phyloP scores from a whole-genome alignment of 2,113 vertebrate species.

The Tragelaphus strepsiceros region DNA sequence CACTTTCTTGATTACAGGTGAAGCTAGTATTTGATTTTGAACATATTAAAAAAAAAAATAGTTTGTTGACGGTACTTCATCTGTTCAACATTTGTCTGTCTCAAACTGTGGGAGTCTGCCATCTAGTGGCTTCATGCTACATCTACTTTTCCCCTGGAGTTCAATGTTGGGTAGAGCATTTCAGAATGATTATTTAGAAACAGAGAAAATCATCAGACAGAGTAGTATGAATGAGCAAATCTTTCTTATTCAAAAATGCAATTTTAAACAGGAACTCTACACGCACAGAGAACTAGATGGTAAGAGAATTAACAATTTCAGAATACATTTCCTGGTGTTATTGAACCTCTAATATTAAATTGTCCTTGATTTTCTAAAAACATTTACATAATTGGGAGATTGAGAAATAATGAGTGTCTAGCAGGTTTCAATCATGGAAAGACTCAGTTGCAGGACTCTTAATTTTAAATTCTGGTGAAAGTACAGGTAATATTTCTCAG shows the following conservation, averaged over 20 bases:
- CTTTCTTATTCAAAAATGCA: not conserved
- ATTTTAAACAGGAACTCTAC: not conserved
- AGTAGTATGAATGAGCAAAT: not conserved
- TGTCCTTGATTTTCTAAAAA: not conserved
- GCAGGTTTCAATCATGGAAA: not conserved
- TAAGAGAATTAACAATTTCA: not conserved
- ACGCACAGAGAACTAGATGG: not conserved
- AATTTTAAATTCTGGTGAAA: not conserved
- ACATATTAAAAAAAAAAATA: fast-evolving
- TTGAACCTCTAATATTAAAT: not conserved
- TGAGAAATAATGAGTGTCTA: not conserved
- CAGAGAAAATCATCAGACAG: not conserved
- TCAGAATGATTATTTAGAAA: not conserved
- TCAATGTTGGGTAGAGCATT: not conserved
- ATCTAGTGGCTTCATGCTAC: slow-evolving; percentile 48
- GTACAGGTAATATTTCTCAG: not conserved
- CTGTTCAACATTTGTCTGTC: not conserved
- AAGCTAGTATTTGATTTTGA: not conserved
- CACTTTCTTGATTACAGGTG: not conserved
- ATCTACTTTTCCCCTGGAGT: not conserved
- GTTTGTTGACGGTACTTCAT: not conserved
- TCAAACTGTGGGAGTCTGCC: slow-evolving; percentile 50
- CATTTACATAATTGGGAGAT: not conserved
- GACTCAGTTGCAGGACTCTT: not conserved
- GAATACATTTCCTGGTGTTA: not conserved